These are phyloP conservation scores for Gouania willdenowi DNA, from an alignment of 2,797 vertebrate species.

Conservation along the genomic window DNA sequence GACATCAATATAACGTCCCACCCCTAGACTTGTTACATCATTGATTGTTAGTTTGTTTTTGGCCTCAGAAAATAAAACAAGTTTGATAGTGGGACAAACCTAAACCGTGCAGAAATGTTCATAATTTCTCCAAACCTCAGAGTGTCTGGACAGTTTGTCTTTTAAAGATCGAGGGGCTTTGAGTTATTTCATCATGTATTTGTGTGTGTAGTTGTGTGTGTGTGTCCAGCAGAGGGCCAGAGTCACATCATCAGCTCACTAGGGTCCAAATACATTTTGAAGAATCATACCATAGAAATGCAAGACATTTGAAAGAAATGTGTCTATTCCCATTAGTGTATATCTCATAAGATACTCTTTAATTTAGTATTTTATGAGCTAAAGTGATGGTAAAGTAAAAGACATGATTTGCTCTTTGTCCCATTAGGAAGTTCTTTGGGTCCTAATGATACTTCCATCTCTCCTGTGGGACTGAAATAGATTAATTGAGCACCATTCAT, in stretches of 20 bases:
- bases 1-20: too few species aligned
- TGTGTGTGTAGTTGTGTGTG: background rate
- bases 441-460: constrained; percentile 11
- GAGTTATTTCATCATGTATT: too few species aligned
- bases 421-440: background rate
- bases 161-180: too few species aligned
- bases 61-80: too few species aligned
- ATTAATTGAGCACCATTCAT: constrained; percentile 28
- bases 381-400: background rate
- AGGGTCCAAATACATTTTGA: background rate
- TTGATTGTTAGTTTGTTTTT: too few species aligned
- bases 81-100: too few species aligned
- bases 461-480: background rate
- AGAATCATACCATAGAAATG: background rate
- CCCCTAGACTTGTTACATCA: too few species aligned
- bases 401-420: background rate
- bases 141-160: too few species aligned
- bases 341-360: background rate
- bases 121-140: too few species aligned
- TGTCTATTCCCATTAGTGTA: background rate
- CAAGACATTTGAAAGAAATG: background rate
- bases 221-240: constrained; percentile 57
- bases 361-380: background rate
- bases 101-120: too few species aligned
- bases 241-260: constrained; percentile 4